Base-by-base conservation (phyloP, 2,113 vertebrate species). In the Rhinoderma darwinii region DNA sequence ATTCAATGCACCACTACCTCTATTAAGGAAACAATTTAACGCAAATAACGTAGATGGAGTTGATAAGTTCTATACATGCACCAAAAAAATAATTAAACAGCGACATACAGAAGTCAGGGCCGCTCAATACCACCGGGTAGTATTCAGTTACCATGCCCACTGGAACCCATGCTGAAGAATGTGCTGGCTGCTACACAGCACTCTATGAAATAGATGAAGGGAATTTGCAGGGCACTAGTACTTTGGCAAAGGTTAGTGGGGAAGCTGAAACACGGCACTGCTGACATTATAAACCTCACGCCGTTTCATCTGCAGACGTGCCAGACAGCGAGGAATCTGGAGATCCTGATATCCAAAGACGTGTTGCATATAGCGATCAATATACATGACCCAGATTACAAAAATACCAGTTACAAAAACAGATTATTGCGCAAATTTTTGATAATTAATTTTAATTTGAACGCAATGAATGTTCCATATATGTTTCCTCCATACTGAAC, bases 61-160 rank as follows among this genome's bases (percentile, higher is more conserved):
- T 79, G 93, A 94, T 93, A 95, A 92, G 86, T 27, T 88, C 89
- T 89, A 92, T 92, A 83, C 74, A 30, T 4, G 90, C 89, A 14
- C 15, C 50, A n/a, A 74, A 15, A 73, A 22, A 9, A 54, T 27
- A 90, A 89, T 88, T 82, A 75, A 89, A 54, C 32, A 91, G 92
- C 91, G 91, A 91, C 92, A 91, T 92, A 86, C 20, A 20, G 84
- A 89, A 92, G 91, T 37, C 51, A 77, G 94, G 93, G 91, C 92
- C 90, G 92, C 91, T 91, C 90, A 92, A 89, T 89, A 91, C 89
- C 90, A 90, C 91, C 90, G 90, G 91, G 92, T 88, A 92, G 94
- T 96, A 95, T 91, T 91, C 88, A 92, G 95, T 96, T 94, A 92
- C 95, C 94, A 95, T 95, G 95, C 94, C 94, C 91, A 95, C 95